Evolutionary conservation across 2,113 vertebrate species (phyloP), one percentile per base, ranked within the genome.

Genomic region (Mus pahari): DNA sequence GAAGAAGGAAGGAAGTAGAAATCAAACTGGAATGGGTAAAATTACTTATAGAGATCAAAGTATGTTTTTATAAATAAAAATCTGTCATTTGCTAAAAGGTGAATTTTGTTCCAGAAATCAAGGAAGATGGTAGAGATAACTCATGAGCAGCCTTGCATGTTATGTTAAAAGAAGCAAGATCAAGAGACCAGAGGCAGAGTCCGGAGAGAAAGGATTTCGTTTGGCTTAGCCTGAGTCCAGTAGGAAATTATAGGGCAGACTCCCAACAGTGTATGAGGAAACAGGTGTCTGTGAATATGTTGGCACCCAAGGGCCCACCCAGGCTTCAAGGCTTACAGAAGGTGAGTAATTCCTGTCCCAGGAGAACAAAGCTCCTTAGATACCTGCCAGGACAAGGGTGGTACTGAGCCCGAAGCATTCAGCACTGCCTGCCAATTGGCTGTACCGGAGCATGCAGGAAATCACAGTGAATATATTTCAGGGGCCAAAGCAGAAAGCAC

Each of bases 1-100:
- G 7, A 88, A 39, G 94, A 55, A 60, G 36, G 55, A 94, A 90
- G 36, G 55, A 94, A 90, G 11, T 79, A 84, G n/a, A 92, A 87
- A 64, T 73, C 12, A 92, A 66, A 90, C 77, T 92, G 78, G 62
- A 77, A 78, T 66, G n/a, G 12, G 1, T 58, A 92, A 16, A 83
- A 73, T 60, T 66, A 64, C 94, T 7, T 3, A 78, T 17, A 92
- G 9, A 94, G 77, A 33, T 70, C 39, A 22, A 79, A 33, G 48
- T 55, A 24, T 64, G 14, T 84, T 58, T 24, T 83, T 45, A 28
- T 50, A 64, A 48, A 50, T 42, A 62, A 55, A 91, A 91, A 50
- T 19, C 8, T 39, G 1, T 31, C 0, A 53, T 39, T 90, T 78
- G 53, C 53, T 60, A 78, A 28, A 92, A 16, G 33, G 62, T 62